These are phyloP conservation scores for Eurystomus gularis DNA, from an alignment of 2,113 vertebrate genomes.

Conservation along the genomic window DNA sequence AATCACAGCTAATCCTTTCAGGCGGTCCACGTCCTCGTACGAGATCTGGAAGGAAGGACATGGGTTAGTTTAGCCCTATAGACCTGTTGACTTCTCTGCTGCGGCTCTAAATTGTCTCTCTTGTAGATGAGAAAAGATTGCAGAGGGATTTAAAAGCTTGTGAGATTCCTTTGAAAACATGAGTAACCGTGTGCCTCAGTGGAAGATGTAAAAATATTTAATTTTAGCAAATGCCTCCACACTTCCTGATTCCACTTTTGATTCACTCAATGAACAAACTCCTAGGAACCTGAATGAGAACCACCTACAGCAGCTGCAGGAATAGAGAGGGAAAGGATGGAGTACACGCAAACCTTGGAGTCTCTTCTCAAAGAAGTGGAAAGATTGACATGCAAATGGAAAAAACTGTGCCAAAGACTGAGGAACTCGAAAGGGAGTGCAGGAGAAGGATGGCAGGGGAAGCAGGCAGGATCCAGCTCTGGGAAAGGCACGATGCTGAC, in stretches of 20 bases:
- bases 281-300: background rate
- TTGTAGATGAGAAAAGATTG: background rate
- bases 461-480: background rate
- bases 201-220: background rate
- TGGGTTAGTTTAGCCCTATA: background rate
- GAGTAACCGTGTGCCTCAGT: background rate
- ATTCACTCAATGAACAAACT: background rate
- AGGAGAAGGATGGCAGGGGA: background rate
- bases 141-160: background rate
- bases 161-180: background rate
- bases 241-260: background rate
- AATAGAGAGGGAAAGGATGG: background rate
- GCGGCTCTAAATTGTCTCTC: background rate
- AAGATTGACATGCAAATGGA: background rate
- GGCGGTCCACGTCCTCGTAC: constrained; percentile 88
- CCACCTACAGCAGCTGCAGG: background rate
- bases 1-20: constrained; percentile 80
- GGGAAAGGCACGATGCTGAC: background rate
- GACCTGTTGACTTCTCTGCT: background rate
- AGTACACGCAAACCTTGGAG: background rate
- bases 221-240: background rate
- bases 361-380: background rate
- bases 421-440: background rate
- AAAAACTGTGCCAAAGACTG: background rate
- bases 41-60: constrained; percentile 80